phyloP scores from a whole-genome alignment of 2,113 vertebrate species.

The Cynocephalus volans region DNA sequence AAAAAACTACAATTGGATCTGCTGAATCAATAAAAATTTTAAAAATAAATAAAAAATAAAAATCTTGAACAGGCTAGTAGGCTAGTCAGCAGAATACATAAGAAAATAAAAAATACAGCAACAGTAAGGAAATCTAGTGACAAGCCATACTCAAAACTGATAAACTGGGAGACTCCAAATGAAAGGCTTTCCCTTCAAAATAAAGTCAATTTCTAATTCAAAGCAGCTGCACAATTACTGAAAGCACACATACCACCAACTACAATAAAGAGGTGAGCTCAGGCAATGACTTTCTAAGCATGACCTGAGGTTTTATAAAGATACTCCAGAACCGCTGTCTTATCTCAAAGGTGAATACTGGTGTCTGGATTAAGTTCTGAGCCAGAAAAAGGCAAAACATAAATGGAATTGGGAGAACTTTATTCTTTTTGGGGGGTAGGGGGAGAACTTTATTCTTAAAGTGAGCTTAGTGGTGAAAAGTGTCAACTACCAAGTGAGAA shows the following conservation, averaged over 20 bases:
- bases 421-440: not conserved
- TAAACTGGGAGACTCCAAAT: not conserved
- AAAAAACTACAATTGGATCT: not conserved
- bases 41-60: not conserved
- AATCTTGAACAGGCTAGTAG: not conserved
- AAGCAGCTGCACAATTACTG: not conserved
- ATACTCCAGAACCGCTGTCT: not conserved
- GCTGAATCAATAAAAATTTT: not conserved
- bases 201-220: not conserved
- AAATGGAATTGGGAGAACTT: not conserved
- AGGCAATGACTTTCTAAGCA: not conserved
- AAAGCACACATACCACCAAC: not conserved
- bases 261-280: not conserved
- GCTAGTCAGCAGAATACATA: not conserved
- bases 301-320: not conserved
- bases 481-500: not conserved
- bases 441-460: not conserved
- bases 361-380: not conserved
- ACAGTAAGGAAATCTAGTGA: not conserved
- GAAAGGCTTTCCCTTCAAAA: not conserved
- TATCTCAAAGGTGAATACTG: not conserved
- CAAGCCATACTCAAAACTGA: not conserved
- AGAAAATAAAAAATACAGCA: not conserved
- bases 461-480: not conserved
- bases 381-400: not conserved